Conservation (phyloP, 2,113 vertebrate species). For the Podilymbus podiceps region DNA sequence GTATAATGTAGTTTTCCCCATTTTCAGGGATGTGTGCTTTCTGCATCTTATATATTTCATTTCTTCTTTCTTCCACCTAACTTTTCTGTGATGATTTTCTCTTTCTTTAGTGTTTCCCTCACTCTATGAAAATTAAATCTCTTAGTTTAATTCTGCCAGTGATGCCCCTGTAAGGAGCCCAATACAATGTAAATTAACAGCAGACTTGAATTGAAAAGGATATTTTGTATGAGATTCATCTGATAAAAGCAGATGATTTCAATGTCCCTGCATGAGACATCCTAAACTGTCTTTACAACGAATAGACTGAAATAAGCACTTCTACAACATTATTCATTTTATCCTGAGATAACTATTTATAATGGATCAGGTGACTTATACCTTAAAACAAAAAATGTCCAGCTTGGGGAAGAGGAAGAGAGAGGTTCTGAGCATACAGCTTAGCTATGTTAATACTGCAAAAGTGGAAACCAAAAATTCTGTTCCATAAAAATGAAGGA, state of each 20-base stretch:
- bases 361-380: neutral
- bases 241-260: neutral
- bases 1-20: fast-evolving
- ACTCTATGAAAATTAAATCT: neutral
- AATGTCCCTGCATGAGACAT: neutral
- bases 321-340: neutral
- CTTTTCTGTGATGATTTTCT: neutral
- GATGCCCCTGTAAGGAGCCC: neutral
- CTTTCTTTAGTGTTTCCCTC: neutral
- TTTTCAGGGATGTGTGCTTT: neutral
- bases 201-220: neutral
- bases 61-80: neutral
- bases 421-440: neutral
- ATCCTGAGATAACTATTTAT: neutral
- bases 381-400: neutral
- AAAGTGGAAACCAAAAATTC: neutral
- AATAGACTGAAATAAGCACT: neutral
- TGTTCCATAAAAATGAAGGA: neutral
- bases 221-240: neutral
- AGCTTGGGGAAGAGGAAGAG: neutral
- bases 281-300: neutral
- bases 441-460: neutral
- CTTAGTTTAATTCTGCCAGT: neutral
- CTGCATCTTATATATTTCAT: neutral
- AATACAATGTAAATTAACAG: neutral